Percentiles rank a stretch among this genome's conserved stretches.
Evolutionary conservation across 2,113 vertebrate species (phyloP).

Genomic region (Castor canadensis): DNA sequence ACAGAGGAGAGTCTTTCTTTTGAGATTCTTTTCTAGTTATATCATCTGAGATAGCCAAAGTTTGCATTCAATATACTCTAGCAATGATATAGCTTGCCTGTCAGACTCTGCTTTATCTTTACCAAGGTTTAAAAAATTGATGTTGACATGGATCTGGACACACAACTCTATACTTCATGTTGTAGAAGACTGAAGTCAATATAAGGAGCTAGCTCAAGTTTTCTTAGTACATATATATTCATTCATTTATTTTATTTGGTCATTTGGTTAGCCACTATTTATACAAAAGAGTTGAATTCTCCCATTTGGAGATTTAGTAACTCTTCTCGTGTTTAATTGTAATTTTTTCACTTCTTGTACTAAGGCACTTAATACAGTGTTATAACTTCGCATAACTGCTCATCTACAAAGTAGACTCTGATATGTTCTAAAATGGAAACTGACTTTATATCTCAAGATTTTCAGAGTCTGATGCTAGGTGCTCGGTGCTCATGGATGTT

Average conservation of each 20-base stretch:
- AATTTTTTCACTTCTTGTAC: not conserved
- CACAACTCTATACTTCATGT: not conserved
- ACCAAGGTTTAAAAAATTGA: not conserved
- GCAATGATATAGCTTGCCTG: not conserved
- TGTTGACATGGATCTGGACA: not conserved
- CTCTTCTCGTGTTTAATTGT: not conserved
- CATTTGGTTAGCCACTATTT: not conserved
- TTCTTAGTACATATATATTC: not conserved
- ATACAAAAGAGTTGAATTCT: not conserved
- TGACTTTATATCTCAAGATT: not conserved
- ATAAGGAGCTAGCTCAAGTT: not conserved
- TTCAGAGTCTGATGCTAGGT: not conserved
- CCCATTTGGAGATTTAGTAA: not conserved
- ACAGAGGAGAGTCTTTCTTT: not conserved
- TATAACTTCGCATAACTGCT: not conserved
- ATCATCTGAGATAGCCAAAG: not conserved
- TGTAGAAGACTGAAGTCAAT: not conserved
- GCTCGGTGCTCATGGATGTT: not conserved
- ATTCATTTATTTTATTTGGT: not conserved
- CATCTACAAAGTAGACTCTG: not conserved
- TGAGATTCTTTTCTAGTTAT: not conserved
- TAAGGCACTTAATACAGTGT: not conserved
- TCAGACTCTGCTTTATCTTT: constrained; percentile 27
- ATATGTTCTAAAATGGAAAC: not conserved
- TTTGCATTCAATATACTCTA: constrained; percentile 22